Evolutionary conservation across 2,888 invertebrate genomes (phyloP).

Genomic region (Teleiodes luculella): DNA sequence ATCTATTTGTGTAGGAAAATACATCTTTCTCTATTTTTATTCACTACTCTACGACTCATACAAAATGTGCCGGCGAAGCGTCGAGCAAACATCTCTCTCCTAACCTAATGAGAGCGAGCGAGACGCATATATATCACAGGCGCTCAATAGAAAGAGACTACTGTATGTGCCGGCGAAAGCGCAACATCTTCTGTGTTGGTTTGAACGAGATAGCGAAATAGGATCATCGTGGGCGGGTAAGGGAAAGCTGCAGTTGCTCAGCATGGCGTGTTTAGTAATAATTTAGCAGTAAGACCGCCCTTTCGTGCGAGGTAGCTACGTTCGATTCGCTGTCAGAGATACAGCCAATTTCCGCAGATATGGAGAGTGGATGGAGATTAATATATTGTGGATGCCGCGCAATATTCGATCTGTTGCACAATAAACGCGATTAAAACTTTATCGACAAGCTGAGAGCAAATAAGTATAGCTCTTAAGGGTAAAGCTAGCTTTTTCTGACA

Average conservation of each 20-base stretch:
- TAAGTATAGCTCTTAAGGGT: too few relatives aligned
- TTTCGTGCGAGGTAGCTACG: conserved; percentile 37
- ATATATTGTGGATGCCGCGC: too few relatives aligned
- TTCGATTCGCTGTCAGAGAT: background rate
- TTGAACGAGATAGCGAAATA: conserved; percentile 37
- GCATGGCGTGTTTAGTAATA: conserved; percentile 65
- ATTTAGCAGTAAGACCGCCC: conserved; percentile 67
- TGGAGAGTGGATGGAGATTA: too few relatives aligned
- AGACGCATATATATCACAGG: conserved; percentile 38
- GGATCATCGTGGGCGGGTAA: conserved; percentile 23
- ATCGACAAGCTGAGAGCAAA: too few relatives aligned
- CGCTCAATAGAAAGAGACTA: conserved; percentile 41
- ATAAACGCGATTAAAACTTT: too few relatives aligned
- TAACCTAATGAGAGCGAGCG: conserved; percentile 75
- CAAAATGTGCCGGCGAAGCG: conserved; percentile 71
- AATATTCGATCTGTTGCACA: too few relatives aligned
- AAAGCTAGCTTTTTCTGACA: too few relatives aligned
- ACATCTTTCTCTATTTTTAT: background rate
- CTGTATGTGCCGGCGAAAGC: conserved; percentile 70
- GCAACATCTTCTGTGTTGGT: conserved; percentile 57
- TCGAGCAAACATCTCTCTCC: conserved; percentile 66
- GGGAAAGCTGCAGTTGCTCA: conserved; percentile 55
- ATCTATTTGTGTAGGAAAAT: background rate
- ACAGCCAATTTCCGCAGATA: conserved; percentile 26
- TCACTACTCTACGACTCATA: conserved; percentile 45